Conservation (phyloP, 1,140 invertebrate species). For the Neodiprion pinetum region DNA sequence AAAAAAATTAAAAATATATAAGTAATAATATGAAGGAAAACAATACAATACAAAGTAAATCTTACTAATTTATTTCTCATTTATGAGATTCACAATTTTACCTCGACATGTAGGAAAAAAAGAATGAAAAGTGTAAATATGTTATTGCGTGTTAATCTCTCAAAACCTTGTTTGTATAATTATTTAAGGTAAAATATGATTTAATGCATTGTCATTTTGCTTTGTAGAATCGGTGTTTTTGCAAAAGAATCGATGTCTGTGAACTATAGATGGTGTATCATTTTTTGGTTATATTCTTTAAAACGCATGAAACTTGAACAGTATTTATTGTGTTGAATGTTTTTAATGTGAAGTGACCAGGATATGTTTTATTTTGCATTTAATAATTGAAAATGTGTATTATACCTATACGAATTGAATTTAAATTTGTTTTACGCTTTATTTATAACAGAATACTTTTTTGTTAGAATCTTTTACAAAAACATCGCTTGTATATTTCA, state of each 20-base stretch:
- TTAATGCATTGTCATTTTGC: no score
- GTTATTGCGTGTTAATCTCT: constrained; percentile 34
- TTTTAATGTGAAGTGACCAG: constrained; percentile 24
- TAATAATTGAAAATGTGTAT: constrained; percentile 41
- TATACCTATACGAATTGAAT: constrained; percentile 18
- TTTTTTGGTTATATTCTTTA: not conserved
- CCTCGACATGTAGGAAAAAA: constrained; percentile 32
- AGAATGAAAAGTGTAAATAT: constrained; percentile 33
- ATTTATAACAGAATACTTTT: constrained; percentile 18
- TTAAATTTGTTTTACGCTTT: constrained; percentile 15
- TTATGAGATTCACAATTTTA: constrained; percentile 27
- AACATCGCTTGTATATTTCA: not conserved
- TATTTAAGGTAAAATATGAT: not conserved
- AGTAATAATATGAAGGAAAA: constrained; percentile 11
- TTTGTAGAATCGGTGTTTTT: not conserved
- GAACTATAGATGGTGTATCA: not conserved
- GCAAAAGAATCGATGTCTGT: not conserved
- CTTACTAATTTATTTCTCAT: constrained; percentile 23
- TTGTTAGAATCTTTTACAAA: constrained; percentile 24
- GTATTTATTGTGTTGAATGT: constrained; percentile 25
- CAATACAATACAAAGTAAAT: constrained; percentile 17
- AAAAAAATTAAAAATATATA: not conserved
- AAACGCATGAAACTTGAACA: constrained; percentile 33
- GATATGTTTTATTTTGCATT: constrained; percentile 31
- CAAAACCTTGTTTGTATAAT: constrained; percentile 6